Conservation (phyloP, 2,113 vertebrate species). For the Ammodytes marinus region DNA sequence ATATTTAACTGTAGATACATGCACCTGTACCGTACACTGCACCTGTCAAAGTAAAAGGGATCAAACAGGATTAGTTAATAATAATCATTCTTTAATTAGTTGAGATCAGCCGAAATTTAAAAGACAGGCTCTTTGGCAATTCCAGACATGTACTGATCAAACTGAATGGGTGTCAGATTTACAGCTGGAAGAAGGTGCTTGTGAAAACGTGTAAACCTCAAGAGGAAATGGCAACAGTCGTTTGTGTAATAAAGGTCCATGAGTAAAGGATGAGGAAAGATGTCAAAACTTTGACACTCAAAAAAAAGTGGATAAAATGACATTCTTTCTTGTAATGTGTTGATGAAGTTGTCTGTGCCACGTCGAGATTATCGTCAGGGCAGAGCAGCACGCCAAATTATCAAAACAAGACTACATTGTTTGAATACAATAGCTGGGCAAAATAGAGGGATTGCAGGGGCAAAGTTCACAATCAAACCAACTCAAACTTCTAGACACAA, state of each 20-base stretch:
- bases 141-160: background rate
- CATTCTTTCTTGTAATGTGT: background rate
- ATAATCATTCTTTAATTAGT: background rate
- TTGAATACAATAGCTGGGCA: conserved; percentile 52
- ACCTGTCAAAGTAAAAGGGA: background rate
- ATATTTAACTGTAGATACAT: background rate
- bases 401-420: conserved; percentile 62
- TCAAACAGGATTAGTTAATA: background rate
- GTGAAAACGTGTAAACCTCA: conserved; percentile 38
- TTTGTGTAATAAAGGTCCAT: conserved; percentile 53
- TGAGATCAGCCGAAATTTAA: background rate
- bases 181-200: conserved; percentile 13
- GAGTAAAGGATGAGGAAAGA: conserved; percentile 22
- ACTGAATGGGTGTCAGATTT: background rate
- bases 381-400: conserved; percentile 2
- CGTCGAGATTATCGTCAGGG: conserved; percentile 8
- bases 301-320: conserved; percentile 8
- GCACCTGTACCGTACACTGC: background rate
- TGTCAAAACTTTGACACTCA: conserved; percentile 43
- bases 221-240: conserved; percentile 70
- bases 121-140: conserved; percentile 9
- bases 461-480: conserved; percentile 56
- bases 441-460: conserved; percentile 50
- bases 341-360: conserved; percentile 10
- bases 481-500: conserved; percentile 6